These are phyloP conservation scores for Pristionchus japonicus DNA, from an alignment of 2,888 invertebrate genomes.

Conservation along the genomic window DNA sequence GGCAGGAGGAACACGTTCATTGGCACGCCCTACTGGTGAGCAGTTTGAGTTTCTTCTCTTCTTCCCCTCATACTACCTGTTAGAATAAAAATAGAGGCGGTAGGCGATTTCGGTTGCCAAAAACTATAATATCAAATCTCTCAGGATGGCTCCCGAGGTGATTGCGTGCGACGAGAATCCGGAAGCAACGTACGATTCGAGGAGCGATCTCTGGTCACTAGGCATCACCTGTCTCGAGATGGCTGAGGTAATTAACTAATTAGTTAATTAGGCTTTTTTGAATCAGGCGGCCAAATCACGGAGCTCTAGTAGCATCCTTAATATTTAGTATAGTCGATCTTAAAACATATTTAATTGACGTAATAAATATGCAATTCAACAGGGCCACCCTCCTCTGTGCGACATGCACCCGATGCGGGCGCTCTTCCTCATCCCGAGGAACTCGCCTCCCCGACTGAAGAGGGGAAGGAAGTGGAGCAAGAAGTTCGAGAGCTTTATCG, in stretches of 20 bases:
- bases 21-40: constrained; percentile 81
- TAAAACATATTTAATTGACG: not conserved
- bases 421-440: constrained; percentile 79
- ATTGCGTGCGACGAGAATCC: constrained; percentile 99
- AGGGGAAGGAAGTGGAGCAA: constrained; percentile 81
- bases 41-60: too few relatives aligned
- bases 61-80: too few relatives aligned
- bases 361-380: not conserved
- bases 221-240: constrained; percentile 97
- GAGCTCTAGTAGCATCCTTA: too few relatives aligned
- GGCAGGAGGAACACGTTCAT: constrained; percentile 99
- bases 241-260: too few relatives aligned
- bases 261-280: too few relatives aligned
- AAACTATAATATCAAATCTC: too few relatives aligned
- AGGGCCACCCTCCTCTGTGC: constrained; percentile 84
- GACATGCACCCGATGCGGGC: constrained; percentile 99
- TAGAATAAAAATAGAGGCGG: too few relatives aligned
- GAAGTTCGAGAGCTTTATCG: constrained; percentile 95
- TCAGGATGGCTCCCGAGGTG: constrained; percentile 95
- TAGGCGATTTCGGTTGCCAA: too few relatives aligned
- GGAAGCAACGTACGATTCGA: constrained; percentile 96
- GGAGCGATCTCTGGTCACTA: constrained; percentile 81
- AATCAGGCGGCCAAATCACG: too few relatives aligned
- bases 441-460: constrained; percentile 96
- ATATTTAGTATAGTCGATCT: too few relatives aligned